Evolutionary conservation across 2,888 invertebrate species (phyloP), one percentile per base, ranked within the genome.

Genomic region (Ophion obscuratus): DNA sequence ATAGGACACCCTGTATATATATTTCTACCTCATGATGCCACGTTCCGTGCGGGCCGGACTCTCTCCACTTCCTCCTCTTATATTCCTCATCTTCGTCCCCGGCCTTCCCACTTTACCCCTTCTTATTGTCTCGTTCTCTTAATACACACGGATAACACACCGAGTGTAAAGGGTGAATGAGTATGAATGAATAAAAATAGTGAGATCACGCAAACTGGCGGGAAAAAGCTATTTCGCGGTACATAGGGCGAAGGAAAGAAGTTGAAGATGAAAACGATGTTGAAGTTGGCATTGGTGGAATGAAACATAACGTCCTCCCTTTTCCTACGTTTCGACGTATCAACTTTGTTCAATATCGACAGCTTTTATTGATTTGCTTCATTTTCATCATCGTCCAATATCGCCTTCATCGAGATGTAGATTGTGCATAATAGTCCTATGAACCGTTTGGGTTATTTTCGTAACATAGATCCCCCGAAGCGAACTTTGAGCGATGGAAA

Each of bases 161-260:
- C 20, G 67, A 40, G 68, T 59, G 27, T 64, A 64, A 53, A 73
- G 44, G 70, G 76, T 31, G 62, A 64, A 77, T 62, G 75, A 83
- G 77, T 77, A 74, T 66, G 67, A 82, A 82, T 57, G 68, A 70
- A 85, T 80, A 81, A 85, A 87, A 77, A 76, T 80, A 61, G 57
- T 61, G 47, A 85, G 83, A 83, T 80, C 78, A 67, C 81, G 66
- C 75, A 77, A 59, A 74, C 64, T 76, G 79, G 83, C 64, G 76
- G 77, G 81, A 80, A 57, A 66, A 76, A 79, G 67, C 27, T 80
- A 44, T 68, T 81, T 36, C 74, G 82, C 36, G 66, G 20, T 20
- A 57, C 10, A 20, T 70, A 84, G 81, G 84, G 86, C 85, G 71
- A 53, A 36, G 71, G 88, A 88, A 86, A 40, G 81, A 83, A 86